Conservation (phyloP, 2,113 vertebrate species). For the Lycaon pictus region DNA sequence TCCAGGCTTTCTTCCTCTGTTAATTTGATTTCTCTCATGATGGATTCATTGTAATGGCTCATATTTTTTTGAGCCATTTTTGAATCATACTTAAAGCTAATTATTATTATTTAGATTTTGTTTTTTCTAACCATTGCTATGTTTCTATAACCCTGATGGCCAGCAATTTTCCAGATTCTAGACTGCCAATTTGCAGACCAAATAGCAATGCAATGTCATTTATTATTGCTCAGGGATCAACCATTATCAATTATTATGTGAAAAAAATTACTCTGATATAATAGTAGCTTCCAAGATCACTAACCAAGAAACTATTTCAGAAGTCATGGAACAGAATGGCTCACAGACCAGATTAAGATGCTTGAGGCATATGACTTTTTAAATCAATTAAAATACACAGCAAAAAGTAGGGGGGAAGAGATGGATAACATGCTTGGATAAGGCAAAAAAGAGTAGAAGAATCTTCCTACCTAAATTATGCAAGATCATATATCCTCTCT, state of each 20-base stretch:
- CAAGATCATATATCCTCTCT: background rate
- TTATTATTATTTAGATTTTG: background rate
- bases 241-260: background rate
- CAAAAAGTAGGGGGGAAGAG: background rate
- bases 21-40: background rate
- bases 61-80: background rate
- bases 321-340: background rate
- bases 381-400: slow-evolving; percentile 22
- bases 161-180: background rate
- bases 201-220: background rate
- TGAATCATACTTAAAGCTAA: background rate
- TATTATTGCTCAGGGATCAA: background rate
- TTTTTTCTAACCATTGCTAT: background rate
- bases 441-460: background rate
- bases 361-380: background rate
- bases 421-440: background rate
- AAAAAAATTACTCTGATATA: background rate
- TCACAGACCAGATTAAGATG: background rate
- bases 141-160: background rate
- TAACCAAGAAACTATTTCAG: background rate
- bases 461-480: background rate
- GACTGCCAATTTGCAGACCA: background rate
- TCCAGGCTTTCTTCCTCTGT: background rate
- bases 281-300: background rate
- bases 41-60: background rate